Evolutionary conservation across 2,888 invertebrate species (phyloP), one percentile per base, ranked within the genome.

Genomic region (Phasia obesa): DNA sequence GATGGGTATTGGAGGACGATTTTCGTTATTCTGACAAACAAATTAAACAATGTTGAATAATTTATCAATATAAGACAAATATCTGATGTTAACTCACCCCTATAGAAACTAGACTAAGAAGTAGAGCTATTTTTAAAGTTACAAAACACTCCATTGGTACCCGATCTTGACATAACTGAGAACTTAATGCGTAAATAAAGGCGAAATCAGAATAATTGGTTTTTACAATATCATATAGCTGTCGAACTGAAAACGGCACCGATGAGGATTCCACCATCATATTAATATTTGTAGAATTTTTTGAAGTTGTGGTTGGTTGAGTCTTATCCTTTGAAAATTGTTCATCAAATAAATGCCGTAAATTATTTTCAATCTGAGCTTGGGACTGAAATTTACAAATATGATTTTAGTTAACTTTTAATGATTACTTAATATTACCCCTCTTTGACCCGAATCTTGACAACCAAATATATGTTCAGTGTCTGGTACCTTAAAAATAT

Each of bases 131-230:
- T 86, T 92, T 92, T 0, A 92, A 85, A 77, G 91, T 90, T 0
- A 92, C 89, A 85, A 90, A 92, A 42, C 91, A 90, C 60, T 90
- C 89, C 87, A 90, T 90, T 4, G 92, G 92, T 44, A 90, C 89
- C 4, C 88, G 85, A 4, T 90, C 87, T 69, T 90, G 88, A 47
- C 90, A 89, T 35, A 92, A 86, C 81, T 92, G 91, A 1, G 91
- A 90, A 19, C 91, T 90, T 44, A 92, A 78, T 0, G 91, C 88
- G 71, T 91, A 90, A 2, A 91, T 88, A 73, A 92, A 91, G 0
- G 91, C 87, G 86, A 91, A 92, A 75, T 91, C 91, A 0, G 91
- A 90, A 57, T 88, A 87, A 1, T 87, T 79, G 3, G 55, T 53
- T n/a, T 86, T 87, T 9, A 91, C 87, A 0, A 88, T 47, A n/a